Evolutionary conservation across 1,140 invertebrate genomes (phyloP).

Genomic region (Drosophila rufa): DNA sequence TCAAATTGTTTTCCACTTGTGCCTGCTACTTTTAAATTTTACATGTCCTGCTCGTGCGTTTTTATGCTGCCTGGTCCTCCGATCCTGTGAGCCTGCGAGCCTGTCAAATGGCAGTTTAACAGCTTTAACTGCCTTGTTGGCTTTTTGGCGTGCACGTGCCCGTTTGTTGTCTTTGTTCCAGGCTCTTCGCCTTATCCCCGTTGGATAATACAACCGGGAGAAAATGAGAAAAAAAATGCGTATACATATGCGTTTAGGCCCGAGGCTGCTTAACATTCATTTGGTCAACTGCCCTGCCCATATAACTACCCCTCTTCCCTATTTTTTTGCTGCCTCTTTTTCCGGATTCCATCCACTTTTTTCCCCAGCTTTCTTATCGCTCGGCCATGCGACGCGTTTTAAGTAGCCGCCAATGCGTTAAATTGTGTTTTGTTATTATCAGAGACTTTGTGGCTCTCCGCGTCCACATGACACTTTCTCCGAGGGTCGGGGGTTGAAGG

Average conservation of each 20-base stretch:
- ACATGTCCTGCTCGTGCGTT: conserved; percentile 35
- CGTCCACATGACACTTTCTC: conserved; percentile 73
- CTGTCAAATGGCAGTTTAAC: conserved; percentile 75
- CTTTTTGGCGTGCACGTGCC: conserved; percentile 52
- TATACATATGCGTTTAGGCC: conserved; percentile 46
- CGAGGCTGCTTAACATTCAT: conserved; percentile 74
- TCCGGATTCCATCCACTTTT: conserved; percentile 6
- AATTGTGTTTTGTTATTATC: conserved; percentile 80
- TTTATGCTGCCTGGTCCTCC: conserved; percentile 9
- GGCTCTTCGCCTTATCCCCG: conserved; percentile 26
- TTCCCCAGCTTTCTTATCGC: conserved; percentile 61
- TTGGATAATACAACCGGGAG: conserved; percentile 38
- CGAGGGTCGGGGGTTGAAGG: not conserved
- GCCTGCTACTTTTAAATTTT: conserved; percentile 40
- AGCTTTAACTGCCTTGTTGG: conserved; percentile 43
- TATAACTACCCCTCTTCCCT: not conserved
- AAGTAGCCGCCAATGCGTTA: conserved; percentile 82
- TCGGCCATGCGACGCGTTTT: conserved; percentile 78
- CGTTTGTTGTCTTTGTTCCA: conserved; percentile 38
- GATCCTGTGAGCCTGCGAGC: conserved; percentile 35
- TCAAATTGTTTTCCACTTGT: conserved; percentile 56
- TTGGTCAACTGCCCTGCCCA: conserved; percentile 60
- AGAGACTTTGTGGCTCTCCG: conserved; percentile 38
- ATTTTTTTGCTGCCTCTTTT: not conserved
- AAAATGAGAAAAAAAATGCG: conserved; percentile 43